Conservation (phyloP, 1,140 invertebrate genomes). For the Dysdera silvatica region DNA sequence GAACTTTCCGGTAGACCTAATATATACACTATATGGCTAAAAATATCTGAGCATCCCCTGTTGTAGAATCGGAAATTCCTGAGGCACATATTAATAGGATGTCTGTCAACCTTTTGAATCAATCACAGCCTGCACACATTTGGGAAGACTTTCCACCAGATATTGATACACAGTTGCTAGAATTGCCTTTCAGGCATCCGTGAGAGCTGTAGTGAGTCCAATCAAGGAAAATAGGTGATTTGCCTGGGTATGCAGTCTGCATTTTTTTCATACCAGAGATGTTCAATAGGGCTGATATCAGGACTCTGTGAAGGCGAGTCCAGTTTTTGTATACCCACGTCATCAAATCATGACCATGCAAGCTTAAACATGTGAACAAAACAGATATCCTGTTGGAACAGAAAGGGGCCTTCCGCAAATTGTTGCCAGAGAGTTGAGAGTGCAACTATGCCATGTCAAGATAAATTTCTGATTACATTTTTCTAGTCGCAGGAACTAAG, state of each 20-base stretch:
- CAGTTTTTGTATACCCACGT: neutral
- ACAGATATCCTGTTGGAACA: neutral
- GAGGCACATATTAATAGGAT: neutral
- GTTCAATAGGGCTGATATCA: neutral
- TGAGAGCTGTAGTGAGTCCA: neutral
- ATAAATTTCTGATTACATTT: neutral
- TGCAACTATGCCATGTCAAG: neutral
- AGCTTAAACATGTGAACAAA: neutral
- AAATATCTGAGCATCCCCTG: too few relatives aligned
- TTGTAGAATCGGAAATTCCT: neutral
- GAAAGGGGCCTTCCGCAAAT: neutral
- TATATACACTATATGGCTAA: too few relatives aligned
- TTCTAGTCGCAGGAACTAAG: slow-evolving; percentile 4
- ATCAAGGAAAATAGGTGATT: slow-evolving; percentile 3
- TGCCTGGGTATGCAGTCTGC: neutral
- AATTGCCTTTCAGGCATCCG: slow-evolving; percentile 7
- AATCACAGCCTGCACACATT: slow-evolving; percentile 12
- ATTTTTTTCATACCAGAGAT: neutral
- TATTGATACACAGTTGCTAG: neutral
- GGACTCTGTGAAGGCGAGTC: neutral
- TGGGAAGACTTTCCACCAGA: slow-evolving; percentile 7
- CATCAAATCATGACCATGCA: neutral
- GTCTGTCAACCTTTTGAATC: slow-evolving; percentile 1
- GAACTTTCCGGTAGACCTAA: too few relatives aligned
- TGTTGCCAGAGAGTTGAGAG: neutral